Base-by-base conservation (phyloP, 2,888 invertebrate species). In the Leucophora obtusa region DNA sequence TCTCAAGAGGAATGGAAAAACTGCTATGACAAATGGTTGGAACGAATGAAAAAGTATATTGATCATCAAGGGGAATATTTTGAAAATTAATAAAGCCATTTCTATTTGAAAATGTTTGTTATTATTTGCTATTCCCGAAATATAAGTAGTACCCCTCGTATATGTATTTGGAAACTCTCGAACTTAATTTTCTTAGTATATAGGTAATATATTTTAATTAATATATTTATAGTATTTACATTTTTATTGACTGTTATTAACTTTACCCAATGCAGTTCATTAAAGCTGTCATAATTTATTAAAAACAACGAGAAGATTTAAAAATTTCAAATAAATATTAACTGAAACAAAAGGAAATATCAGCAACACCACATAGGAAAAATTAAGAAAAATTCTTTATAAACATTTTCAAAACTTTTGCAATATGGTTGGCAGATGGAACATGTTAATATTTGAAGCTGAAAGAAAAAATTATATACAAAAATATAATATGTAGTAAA, bases 401-500 rank as follows among this genome's bases (percentile, higher is more conserved):
- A 15, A 24, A 59, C 43, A 56, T 17, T 11, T 60, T 33, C 15
- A 17, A n/a, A 54, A 54, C 78, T 56, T 69, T 73, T 73, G 72
- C 78, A 78, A 73, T 78, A 43, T 78, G 78, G 56, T 72, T 35
- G 53, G 43, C 78, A 78, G 72, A 78, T 78, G 78, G 68, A 68
- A 78, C 56, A 73, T 73, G 73, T 78, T 78, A 68, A 68, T 59
- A 72, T 53, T 50, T 21, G 11, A 28, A 35, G n/a, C 18, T 18
- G 17, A 18, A 63, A 75, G 43, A 50, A 53, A 62, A 15, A 47
- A n/a, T 47, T 47, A 47, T 47, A 58, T 50, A 47, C 8, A 15
- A 59, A 70, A 51, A 54, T 35, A 47, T 60, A 47, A 38, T 18
- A 24, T 54, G 17, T 38, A 56, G 33, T 63, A 28, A 6, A 58